Evolutionary conservation across 2,797 vertebrate genomes (phyloP).

Genomic region (Micromesistius poutassou): DNA sequence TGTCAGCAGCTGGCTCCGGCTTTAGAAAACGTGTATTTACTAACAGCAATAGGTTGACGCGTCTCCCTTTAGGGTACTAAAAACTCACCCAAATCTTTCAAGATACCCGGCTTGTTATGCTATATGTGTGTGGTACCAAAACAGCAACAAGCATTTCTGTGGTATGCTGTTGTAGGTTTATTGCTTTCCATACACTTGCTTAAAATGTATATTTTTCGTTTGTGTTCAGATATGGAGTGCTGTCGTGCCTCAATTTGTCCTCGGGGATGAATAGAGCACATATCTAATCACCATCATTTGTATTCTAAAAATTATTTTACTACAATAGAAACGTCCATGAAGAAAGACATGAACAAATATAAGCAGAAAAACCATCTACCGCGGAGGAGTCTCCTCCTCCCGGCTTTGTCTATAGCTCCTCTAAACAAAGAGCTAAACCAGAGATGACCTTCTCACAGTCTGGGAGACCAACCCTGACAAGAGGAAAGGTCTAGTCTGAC

Average conservation of each 20-base stretch:
- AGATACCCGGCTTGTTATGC: no score
- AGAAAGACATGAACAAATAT: background rate
- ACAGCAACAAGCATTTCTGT: no score
- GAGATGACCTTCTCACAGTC: constrained; percentile 53
- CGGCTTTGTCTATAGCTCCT: background rate
- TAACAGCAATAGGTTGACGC: background rate
- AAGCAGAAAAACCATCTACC: background rate
- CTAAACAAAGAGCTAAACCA: background rate
- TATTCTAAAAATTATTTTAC: background rate
- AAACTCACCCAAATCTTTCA: background rate
- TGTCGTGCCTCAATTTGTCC: background rate
- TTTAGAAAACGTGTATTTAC: background rate
- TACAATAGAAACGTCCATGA: background rate
- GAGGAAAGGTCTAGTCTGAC: constrained; percentile 50
- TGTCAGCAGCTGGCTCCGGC: background rate
- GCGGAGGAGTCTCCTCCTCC: background rate
- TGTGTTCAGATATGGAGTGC: background rate
- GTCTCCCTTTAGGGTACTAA: background rate
- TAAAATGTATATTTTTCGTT: background rate
- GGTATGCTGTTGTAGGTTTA: no score
- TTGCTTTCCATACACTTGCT: background rate
- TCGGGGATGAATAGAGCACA: background rate
- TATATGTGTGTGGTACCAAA: no score
- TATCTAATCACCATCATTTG: background rate
- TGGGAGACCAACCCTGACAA: constrained; percentile 40